Evolutionary conservation across 92 coral and sea anemone species (phyloP).

Genomic region (Porites divaricata): DNA sequence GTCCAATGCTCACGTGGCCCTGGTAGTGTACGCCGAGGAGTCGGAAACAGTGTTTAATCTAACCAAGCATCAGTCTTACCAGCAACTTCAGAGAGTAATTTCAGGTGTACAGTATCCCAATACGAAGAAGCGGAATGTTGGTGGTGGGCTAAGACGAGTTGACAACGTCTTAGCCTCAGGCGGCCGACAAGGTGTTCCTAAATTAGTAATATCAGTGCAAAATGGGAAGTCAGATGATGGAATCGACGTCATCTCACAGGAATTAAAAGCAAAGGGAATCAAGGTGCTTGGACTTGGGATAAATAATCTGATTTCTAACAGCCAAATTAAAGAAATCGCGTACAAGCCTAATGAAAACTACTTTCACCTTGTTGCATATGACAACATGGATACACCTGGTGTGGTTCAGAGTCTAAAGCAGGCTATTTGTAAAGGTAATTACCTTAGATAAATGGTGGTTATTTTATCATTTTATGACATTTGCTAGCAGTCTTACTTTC

Average conservation of each 20-base stretch:
- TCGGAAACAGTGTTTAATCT: slow-evolving; percentile 12
- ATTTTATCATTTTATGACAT: too few relatives aligned
- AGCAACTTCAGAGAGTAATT: not conserved
- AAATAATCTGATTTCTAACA: not conserved
- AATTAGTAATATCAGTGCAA: not conserved
- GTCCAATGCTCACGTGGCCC: not conserved
- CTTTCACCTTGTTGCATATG: slow-evolving; percentile 2
- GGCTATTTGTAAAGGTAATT: slow-evolving; percentile 9
- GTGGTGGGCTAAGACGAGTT: not conserved
- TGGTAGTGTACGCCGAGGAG: slow-evolving; percentile 1
- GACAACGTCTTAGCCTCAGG: not conserved
- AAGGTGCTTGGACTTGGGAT: slow-evolving; percentile 10
- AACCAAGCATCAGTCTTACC: not conserved
- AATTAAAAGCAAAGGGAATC: not conserved
- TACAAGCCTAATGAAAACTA: slow-evolving; percentile 8
- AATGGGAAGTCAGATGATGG: not conserved
- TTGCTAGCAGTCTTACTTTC: too few relatives aligned
- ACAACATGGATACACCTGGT: not conserved
- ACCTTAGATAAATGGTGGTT: too few relatives aligned
- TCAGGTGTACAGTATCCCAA: slow-evolving; percentile 2
- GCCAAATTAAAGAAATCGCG: slow-evolving; percentile 21
- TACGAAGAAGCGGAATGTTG: not conserved
- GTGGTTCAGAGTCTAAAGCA: not conserved
- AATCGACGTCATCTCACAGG: not conserved
- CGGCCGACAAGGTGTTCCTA: not conserved